Conservation (phyloP, 2,888 invertebrate genomes). For the Nephrotoma appendiculata region DNA sequence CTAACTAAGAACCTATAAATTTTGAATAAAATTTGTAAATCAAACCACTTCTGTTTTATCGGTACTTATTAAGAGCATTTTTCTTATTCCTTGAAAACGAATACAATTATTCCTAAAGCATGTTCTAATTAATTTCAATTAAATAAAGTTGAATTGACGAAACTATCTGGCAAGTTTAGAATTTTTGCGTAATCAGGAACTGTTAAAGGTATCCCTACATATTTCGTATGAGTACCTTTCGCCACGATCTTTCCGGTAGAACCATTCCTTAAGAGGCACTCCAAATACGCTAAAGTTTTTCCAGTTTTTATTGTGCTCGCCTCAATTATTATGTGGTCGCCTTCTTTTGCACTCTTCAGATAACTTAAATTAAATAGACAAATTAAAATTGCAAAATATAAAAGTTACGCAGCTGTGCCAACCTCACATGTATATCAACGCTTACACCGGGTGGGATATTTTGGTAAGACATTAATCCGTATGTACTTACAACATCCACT, state of each 20-base stretch:
- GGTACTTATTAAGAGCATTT: too few relatives aligned
- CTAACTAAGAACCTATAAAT: too few relatives aligned
- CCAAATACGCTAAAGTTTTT: conserved; percentile 65
- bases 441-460: conserved; percentile 57
- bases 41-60: too few relatives aligned
- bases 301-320: conserved; percentile 64
- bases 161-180: too few relatives aligned
- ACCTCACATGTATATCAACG: conserved; percentile 70
- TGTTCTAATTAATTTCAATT: too few relatives aligned
- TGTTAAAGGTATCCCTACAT: conserved; percentile 24
- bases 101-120: too few relatives aligned
- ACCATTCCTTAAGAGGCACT: conserved; percentile 65
- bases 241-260: conserved; percentile 57
- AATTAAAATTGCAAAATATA: conserved; percentile 3
- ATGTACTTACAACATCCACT: conserved; percentile 56
- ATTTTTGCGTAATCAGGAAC: neutral
- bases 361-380: conserved; percentile 41
- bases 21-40: too few relatives aligned
- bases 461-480: conserved; percentile 58
- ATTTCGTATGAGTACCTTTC: conserved; percentile 75
- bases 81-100: too few relatives aligned
- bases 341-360: conserved; percentile 56
- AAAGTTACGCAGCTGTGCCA: conserved; percentile 21
- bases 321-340: conserved; percentile 65
- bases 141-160: too few relatives aligned